These are phyloP conservation scores for Laspeyria flexula DNA, from an alignment of 2,888 invertebrate species.

Conservation along the genomic window DNA sequence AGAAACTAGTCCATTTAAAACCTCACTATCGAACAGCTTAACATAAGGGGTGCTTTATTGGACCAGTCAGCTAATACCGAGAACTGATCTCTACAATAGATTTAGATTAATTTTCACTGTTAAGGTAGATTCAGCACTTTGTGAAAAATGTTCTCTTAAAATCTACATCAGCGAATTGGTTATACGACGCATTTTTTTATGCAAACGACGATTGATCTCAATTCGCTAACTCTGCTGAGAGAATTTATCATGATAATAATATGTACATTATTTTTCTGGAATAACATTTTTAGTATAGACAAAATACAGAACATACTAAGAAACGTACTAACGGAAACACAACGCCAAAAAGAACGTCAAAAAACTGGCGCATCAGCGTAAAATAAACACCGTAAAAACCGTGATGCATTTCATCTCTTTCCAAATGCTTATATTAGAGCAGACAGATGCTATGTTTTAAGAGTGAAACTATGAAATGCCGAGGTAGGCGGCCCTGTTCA, in stretches of 20 bases:
- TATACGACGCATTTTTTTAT: not conserved
- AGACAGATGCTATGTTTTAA: constrained; percentile 6
- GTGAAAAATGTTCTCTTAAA: not conserved
- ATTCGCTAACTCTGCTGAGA: not conserved
- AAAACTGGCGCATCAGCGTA: constrained; percentile 5
- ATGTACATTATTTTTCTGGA: too few relatives aligned
- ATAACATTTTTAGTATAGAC: not conserved
- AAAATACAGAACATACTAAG: not conserved
- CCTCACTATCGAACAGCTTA: constrained; percentile 7
- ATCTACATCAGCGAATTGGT: not conserved
- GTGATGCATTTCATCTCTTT: constrained; percentile 4
- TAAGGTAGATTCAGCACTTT: not conserved
- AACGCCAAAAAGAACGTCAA: not conserved
- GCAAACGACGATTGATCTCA: not conserved
- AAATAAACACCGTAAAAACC: constrained; percentile 2
- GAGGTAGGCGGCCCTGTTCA: constrained; percentile 34
- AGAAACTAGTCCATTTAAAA: constrained; percentile 9
- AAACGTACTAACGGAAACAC: not conserved
- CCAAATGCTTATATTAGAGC: constrained; percentile 2
- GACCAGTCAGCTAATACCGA: not conserved
- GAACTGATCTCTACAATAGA: not conserved
- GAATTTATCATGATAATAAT: not conserved
- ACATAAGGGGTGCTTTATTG: constrained; percentile 4
- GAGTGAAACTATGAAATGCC: constrained; percentile 26
- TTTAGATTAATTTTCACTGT: not conserved